phyloP scores from a whole-genome alignment of 1,140 invertebrate species.

The Semibalanus balanoides region DNA sequence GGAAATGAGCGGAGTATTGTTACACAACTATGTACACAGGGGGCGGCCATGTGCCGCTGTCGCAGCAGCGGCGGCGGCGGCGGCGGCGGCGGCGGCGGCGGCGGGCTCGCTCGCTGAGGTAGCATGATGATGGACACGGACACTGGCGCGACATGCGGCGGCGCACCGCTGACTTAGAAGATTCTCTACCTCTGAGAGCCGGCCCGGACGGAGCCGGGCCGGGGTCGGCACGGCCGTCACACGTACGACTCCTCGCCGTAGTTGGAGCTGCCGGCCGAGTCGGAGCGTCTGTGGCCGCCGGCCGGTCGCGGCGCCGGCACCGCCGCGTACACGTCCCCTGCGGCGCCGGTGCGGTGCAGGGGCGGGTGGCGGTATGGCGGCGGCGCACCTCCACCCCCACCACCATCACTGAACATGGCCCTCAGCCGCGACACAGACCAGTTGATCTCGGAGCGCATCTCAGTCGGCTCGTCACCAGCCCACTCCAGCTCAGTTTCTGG shows the following conservation, averaged over 20 bases:
- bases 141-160: background rate
- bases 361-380: slow-evolving; percentile 26
- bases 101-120: background rate
- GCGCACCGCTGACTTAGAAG: background rate
- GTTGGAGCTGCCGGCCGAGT: slow-evolving; percentile 22
- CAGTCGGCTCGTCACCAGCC: slow-evolving; percentile 19
- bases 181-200: background rate
- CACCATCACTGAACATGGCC: slow-evolving; percentile 25
- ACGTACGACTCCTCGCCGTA: slow-evolving; percentile 27
- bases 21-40: background rate
- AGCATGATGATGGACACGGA: background rate
- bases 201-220: no score
- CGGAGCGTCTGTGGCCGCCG: slow-evolving; percentile 20
- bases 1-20: background rate
- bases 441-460: slow-evolving; percentile 27
- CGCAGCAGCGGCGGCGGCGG: no score
- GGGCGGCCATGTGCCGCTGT: background rate
- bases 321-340: slow-evolving; percentile 20
- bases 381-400: slow-evolving; percentile 19
- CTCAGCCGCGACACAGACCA: slow-evolving; percentile 32
- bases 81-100: no score
- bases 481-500: slow-evolving; percentile 21
- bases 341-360: slow-evolving; percentile 24
- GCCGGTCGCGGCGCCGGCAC: slow-evolving; percentile 20
- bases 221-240: slow-evolving; percentile 7